Evolutionary conservation across 2,113 vertebrate genomes (phyloP), one percentile per base, ranked within the genome.

Genomic region (Myanophis thanlyinensis): DNA sequence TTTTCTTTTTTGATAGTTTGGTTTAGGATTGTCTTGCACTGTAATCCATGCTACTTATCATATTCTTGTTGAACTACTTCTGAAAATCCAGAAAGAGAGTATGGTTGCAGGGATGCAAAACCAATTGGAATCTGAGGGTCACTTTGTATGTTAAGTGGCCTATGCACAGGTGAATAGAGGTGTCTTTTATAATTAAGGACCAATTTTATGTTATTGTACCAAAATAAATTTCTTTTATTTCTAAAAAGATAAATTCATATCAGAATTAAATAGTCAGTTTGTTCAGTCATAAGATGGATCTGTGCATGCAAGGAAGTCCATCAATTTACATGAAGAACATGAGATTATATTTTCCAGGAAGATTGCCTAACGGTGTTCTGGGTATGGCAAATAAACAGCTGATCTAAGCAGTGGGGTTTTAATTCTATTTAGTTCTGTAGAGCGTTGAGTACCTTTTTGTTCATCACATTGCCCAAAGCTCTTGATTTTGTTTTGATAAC

Each of bases 401-500:
- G n/a, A 40, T 40, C 48, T 84, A 25, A 22, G n/a, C 47, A 25
- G 47, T 56, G 18, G 10, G 11, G 22, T 86, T 91, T 56, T 35
- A 30, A 22, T 53, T 54, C 85, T 54, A 2, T 15, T 44, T 54
- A 23, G 56, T 59, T 91, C 56, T 87, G 2, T 91, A 80, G 35
- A 80, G n/a, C 22, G 27, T 53, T 52, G 47, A 48, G 47, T 73
- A 23, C 12, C 67, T n/a, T 90, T 59, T 27, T 23, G 20, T 90
- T 5, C 48, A 44, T 35, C 8, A 7, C n/a, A 51, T 52, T 46
- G n/a, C 23, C n/a, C 8, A 62, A 46, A 62, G 10, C 11, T 48
- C 47, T 62, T 90, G 46, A 12, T 87, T 87, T 25, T 88, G 6
- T 85, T 48, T 59, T 87, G 53, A 92, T 96, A 96, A 95, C 90